phyloP scores from a whole-genome alignment of 2,888 invertebrate genomes.

The Micropterix aruncella region DNA sequence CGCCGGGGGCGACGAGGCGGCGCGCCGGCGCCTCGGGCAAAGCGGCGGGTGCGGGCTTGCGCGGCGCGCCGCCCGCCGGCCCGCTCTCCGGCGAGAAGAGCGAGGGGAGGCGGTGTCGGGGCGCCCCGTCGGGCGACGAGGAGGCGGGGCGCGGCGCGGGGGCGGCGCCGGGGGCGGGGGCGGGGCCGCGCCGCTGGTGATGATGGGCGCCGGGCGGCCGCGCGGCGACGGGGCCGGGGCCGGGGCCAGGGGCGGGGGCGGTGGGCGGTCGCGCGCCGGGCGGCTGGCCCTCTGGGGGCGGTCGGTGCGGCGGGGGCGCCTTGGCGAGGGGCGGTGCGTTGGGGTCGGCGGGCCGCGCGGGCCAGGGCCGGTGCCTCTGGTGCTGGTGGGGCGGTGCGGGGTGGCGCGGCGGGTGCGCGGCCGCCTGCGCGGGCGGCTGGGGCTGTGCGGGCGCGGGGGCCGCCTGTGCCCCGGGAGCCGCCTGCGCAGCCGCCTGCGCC shows the following conservation, averaged over 20 bases:
- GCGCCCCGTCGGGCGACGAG: slow-evolving; percentile 8
- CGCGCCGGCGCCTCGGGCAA: slow-evolving; percentile 17
- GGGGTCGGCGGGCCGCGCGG: slow-evolving; percentile 19
- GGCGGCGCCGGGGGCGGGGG: slow-evolving; percentile 21
- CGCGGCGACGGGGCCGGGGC: too few relatives aligned
- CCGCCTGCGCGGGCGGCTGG: slow-evolving; percentile 15
- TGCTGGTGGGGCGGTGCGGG: slow-evolving; percentile 17
- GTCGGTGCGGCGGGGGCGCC: slow-evolving; percentile 14
- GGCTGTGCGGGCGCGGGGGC: slow-evolving; percentile 11
- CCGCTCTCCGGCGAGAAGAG: slow-evolving; percentile 52
- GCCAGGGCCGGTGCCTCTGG: slow-evolving; percentile 9
- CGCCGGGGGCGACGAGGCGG: slow-evolving; percentile 16
- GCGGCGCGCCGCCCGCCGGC: slow-evolving; percentile 28
- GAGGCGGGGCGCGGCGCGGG: slow-evolving; percentile 15
- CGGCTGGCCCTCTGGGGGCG: slow-evolving; percentile 18
- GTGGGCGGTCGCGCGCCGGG: slow-evolving; percentile 23
- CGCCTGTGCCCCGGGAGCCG: slow-evolving; percentile 20
- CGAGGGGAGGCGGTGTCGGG: slow-evolving; percentile 37
- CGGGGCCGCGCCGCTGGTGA: slow-evolving; percentile 14
- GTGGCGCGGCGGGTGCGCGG: slow-evolving; percentile 20
- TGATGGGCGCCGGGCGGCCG: slow-evolving; percentile 10
- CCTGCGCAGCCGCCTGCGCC: slow-evolving; percentile 16
- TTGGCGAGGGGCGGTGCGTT: slow-evolving; percentile 19
- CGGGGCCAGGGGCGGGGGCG: slow-evolving; percentile 16
- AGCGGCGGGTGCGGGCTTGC: slow-evolving; percentile 20